phyloP scores from a whole-genome alignment of 1,140 invertebrate species.

The Myzus persicae region DNA sequence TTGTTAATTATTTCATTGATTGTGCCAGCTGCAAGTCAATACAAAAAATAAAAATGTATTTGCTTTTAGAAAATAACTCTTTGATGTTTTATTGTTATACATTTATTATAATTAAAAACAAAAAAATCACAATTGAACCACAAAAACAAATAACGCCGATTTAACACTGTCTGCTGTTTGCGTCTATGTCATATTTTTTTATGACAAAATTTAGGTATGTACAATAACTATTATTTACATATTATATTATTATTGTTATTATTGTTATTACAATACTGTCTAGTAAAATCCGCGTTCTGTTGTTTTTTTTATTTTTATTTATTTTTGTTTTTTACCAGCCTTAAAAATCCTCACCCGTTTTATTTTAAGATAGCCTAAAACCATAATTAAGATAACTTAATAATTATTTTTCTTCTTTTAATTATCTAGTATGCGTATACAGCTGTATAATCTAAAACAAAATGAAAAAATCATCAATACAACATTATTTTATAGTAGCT shows the following conservation, averaged over 20 bases:
- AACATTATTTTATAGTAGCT: neutral
- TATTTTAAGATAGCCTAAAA: neutral
- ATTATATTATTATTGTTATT: neutral
- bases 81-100: neutral
- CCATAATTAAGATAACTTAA: neutral
- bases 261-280: neutral
- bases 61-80: neutral
- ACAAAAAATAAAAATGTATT: neutral
- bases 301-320: too few species aligned
- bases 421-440: neutral
- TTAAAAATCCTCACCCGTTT: neutral
- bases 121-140: neutral
- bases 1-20: neutral
- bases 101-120: too few species aligned
- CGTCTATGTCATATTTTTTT: neutral
- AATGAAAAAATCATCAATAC: neutral
- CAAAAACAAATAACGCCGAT: neutral
- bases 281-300: neutral
- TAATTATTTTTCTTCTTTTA: too few species aligned
- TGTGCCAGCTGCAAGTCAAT: neutral
- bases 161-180: neutral
- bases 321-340: neutral
- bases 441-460: neutral
- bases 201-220: neutral
- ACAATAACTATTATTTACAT: slow-evolving; percentile 10